Conservation (phyloP, 1,140 invertebrate species). For the Temnothorax curvispinosus region DNA sequence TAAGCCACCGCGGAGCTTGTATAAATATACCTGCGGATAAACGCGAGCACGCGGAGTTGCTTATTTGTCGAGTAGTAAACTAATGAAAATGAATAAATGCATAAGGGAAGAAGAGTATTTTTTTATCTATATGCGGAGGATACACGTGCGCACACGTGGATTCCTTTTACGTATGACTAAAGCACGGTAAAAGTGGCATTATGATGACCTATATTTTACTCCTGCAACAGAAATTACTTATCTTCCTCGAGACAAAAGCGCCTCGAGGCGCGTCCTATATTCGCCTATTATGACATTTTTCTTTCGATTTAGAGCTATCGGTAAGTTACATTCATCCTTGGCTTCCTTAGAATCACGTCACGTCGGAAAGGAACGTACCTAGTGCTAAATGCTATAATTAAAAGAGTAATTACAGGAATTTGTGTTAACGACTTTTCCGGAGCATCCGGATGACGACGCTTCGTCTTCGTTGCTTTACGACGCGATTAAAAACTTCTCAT, state of each 20-base stretch:
- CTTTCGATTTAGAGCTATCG: not conserved
- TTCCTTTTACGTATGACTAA: constrained; percentile 1
- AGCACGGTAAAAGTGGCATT: not conserved
- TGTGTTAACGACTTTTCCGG: constrained; percentile 57
- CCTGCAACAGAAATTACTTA: not conserved
- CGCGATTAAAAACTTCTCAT: constrained; percentile 50
- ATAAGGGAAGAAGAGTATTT: not conserved
- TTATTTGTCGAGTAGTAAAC: not conserved
- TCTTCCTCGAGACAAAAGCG: not conserved
- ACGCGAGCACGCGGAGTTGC: not conserved
- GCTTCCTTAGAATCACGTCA: not conserved
- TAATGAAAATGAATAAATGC: constrained; percentile 35
- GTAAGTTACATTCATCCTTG: constrained; percentile 21
- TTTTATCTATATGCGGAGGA: not conserved
- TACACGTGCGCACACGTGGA: not conserved
- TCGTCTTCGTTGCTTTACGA: constrained; percentile 43
- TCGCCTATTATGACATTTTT: constrained; percentile 1
- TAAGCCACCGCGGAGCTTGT: not conserved
- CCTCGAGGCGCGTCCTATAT: not conserved
- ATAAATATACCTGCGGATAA: not conserved
- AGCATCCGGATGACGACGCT: constrained; percentile 31
- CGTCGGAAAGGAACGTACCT: not conserved
- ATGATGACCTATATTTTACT: not conserved
- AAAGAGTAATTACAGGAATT: constrained; percentile 59
- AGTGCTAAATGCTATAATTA: constrained; percentile 55